phyloP scores from a whole-genome alignment of 2,113 vertebrate species.

The Otus sunia region DNA sequence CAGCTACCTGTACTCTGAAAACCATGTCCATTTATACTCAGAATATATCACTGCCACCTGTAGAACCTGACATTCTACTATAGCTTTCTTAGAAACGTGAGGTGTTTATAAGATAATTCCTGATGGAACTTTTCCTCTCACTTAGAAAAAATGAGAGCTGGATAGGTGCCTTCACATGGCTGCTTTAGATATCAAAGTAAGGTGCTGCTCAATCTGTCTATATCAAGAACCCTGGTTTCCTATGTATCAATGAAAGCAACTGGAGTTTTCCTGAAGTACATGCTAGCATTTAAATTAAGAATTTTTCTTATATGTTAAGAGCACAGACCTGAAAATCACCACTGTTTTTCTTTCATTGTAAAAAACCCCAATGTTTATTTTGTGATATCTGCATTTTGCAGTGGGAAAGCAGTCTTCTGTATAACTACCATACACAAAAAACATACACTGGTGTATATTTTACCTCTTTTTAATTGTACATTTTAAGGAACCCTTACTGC shows the following conservation, averaged over 20 bases:
- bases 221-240: background rate
- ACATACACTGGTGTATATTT: background rate
- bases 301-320: background rate
- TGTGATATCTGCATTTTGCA: slow-evolving; percentile 21
- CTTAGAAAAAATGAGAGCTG: background rate
- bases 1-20: background rate
- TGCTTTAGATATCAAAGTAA: background rate
- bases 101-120: background rate
- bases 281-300: background rate
- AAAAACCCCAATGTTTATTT: background rate
- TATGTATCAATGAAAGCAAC: background rate
- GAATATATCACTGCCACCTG: background rate
- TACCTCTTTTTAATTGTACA: background rate
- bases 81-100: background rate
- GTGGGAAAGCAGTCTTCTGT: background rate
- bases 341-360: background rate
- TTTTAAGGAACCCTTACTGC: background rate
- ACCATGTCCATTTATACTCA: background rate
- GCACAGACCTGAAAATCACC: background rate
- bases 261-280: background rate
- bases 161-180: background rate
- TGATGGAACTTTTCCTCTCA: background rate
- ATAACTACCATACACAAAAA: background rate
- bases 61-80: background rate
- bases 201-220: background rate